phyloP scores from a whole-genome alignment of 2,113 vertebrate species.

The Edolisoma coerulescens region DNA sequence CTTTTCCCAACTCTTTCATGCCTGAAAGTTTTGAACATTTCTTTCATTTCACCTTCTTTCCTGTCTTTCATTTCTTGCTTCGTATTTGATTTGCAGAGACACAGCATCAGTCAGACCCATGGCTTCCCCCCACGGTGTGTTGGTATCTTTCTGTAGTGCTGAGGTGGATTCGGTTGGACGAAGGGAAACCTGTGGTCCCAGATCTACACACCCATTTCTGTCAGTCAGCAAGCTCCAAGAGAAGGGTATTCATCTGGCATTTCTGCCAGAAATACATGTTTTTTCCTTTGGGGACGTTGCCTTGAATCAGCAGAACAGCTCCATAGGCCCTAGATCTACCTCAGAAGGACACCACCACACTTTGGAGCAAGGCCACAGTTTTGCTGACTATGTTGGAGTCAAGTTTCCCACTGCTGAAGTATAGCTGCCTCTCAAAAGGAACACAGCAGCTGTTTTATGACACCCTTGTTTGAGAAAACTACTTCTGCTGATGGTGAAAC shows the following conservation, averaged over 20 bases:
- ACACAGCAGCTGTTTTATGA: neutral
- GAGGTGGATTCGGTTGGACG: neutral
- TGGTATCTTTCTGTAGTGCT: neutral
- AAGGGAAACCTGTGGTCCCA: neutral
- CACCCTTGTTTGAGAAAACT: neutral
- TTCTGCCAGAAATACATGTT: neutral
- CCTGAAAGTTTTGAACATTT: neutral
- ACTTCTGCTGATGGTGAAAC: conserved; percentile 15
- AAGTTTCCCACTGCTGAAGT: neutral
- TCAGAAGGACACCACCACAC: neutral
- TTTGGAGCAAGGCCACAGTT: neutral
- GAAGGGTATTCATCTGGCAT: neutral
- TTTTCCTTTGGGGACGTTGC: neutral
- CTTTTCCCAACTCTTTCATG: neutral
- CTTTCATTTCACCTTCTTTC: neutral
- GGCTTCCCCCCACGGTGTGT: neutral
- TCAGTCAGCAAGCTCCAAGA: neutral
- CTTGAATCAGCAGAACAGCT: neutral
- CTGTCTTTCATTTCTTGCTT: neutral
- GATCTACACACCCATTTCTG: neutral
- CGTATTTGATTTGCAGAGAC: neutral
- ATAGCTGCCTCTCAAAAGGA: conserved; percentile 5
- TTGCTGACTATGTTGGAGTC: neutral
- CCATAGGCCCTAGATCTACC: neutral
- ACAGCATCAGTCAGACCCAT: accelerated